Conservation (phyloP, 2,113 vertebrate genomes). For the Protobothrops flavoviridis region DNA sequence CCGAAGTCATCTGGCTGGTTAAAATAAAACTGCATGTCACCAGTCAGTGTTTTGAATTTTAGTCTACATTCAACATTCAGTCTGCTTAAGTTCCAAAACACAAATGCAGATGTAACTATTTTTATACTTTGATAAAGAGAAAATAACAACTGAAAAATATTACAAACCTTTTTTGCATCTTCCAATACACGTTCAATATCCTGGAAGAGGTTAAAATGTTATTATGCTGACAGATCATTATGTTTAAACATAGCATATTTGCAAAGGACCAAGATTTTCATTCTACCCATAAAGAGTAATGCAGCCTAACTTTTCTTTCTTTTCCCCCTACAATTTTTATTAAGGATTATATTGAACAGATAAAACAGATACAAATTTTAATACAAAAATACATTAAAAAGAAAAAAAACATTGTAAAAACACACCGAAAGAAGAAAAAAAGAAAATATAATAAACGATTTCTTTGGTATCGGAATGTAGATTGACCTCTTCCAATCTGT, state of each 20-base stretch:
- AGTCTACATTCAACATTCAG: neutral
- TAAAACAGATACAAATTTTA: too few species aligned
- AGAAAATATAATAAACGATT: neutral
- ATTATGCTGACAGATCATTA: neutral
- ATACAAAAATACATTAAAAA: too few species aligned
- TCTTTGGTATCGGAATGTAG: neutral
- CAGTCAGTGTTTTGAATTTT: too few species aligned
- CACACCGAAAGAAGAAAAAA: too few species aligned
- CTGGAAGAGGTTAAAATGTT: conserved; percentile 64
- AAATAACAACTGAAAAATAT: neutral
- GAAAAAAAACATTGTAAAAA: too few species aligned
- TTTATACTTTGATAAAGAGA: neutral
- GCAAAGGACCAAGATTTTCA: neutral
- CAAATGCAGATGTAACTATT: neutral
- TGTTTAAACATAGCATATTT: neutral
- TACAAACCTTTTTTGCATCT: conserved; percentile 77
- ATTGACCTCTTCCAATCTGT: neutral
- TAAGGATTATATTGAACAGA: too few species aligned
- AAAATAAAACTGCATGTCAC: neutral
- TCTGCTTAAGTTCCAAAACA: neutral
- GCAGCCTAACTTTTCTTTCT: neutral
- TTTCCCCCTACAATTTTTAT: too few species aligned
- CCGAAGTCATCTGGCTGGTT: neutral
- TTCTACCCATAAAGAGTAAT: neutral
- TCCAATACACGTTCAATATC: conserved; percentile 83